A percentile compares a stretch with the other conserved stretches of the same genome.
These are phyloP conservation scores for Sturnus vulgaris DNA, from an alignment of 2,113 vertebrate species.

Conservation along the genomic window DNA sequence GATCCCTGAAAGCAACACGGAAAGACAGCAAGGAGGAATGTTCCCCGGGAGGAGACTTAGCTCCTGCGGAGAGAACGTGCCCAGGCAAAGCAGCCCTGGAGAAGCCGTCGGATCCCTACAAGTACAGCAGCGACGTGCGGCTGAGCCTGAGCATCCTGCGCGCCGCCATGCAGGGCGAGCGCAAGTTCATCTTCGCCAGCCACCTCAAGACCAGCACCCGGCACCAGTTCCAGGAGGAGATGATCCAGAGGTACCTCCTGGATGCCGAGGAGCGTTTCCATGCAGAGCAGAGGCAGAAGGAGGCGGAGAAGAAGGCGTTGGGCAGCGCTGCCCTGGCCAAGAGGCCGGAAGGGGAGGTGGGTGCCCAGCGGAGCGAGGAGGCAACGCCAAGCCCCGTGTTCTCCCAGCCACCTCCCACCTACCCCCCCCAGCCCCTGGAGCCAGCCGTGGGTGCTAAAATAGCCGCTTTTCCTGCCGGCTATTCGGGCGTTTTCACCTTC, in stretches of 20 bases:
- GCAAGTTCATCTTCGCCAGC: slow-evolving; percentile 87
- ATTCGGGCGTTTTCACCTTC: slow-evolving; percentile 83
- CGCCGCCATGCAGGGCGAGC: slow-evolving; percentile 90
- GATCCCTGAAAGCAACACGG: slow-evolving; percentile 74
- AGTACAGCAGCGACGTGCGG: slow-evolving; percentile 88
- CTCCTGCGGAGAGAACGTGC: slow-evolving; percentile 66
- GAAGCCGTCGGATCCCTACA: slow-evolving; percentile 70
- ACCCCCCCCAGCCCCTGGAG: slow-evolving; percentile 1
- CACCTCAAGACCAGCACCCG: slow-evolving; percentile 88
- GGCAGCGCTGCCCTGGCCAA: slow-evolving; percentile 2
- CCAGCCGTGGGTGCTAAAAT: not conserved
- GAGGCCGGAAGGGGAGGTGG: slow-evolving; percentile 56
- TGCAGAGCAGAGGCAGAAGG: slow-evolving; percentile 85
- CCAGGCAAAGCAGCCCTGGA: slow-evolving; percentile 7
- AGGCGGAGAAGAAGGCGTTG: slow-evolving; percentile 77
- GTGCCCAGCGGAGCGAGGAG: slow-evolving; percentile 41
- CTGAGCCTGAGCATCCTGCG: slow-evolving; percentile 88
- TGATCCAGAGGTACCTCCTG: slow-evolving; percentile 91
- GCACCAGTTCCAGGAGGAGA: slow-evolving; percentile 96
- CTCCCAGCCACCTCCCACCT: slow-evolving; percentile 46
- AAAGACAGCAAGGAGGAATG: slow-evolving; percentile 87
- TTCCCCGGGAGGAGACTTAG: slow-evolving; percentile 31
- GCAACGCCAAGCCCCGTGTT: slow-evolving; percentile 27
- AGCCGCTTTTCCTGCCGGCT: slow-evolving; percentile 68
- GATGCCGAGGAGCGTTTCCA: slow-evolving; percentile 89